Evolutionary conservation across 2,113 vertebrate species (phyloP), one percentile per base, ranked within the genome.

Genomic region (Cepphus grylle): DNA sequence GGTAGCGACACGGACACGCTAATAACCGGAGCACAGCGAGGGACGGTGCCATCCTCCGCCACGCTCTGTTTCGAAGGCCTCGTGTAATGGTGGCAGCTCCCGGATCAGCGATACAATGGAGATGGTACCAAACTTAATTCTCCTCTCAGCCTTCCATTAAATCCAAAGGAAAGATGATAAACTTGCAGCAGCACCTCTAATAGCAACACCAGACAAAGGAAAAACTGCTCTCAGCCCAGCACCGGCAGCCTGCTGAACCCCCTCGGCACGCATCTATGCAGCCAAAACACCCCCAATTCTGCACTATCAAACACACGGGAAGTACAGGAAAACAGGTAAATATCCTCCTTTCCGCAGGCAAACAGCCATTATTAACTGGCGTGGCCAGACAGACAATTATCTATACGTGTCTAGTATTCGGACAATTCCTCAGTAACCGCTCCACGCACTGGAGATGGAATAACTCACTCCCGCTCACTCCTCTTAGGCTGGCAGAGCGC

Each of bases 1-100:
- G 2, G 56, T 6, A 71, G 66, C 2, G 1, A 32, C 4, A 1
- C 26, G 23, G 86, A 7, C 5, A 7, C 0, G 0, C 20, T 5
- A 13, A n/a, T 4, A 70, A 59, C 3, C 8, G 1, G 42, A 49
- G 50, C 49, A 5, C 27, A 7, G 45, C 1, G 0, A 59, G 63
- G n/a, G 62, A 58, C 2, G 0, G 72, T 0, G 74, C 34, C 1
- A 5, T 25, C 38, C 58, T 22, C 27, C 0, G 17, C 62, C 49
- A 58, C 5, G 0, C 40, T 26, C 69, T 29, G 3, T 10, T 38
- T 38, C 3, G 0, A 66, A 86, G 89, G 74, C 59, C 74, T 52
- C 8, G 32, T 1, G 0, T 45, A 40, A 49, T 19, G 49, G 56
- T 47, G 40, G 73, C 70, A 67, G 42, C 66, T 74, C 53, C 62